A percentile compares a stretch with the other conserved stretches of the same genome.
Evolutionary conservation across 2,888 invertebrate species (phyloP).

Genomic region (Noctuana brunneofusca): DNA sequence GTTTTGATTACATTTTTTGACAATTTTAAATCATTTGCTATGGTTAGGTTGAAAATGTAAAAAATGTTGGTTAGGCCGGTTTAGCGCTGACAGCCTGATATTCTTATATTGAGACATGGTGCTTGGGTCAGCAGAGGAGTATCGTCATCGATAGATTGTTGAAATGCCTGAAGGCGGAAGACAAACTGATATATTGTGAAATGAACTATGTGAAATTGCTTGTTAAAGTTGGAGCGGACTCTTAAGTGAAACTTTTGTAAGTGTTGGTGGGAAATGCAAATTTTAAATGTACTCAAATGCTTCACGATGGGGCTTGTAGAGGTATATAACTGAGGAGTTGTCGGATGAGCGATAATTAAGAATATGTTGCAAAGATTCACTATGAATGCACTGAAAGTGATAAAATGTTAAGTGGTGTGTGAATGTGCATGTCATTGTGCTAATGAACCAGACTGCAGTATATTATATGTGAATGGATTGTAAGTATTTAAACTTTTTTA

Average conservation of each 20-base stretch:
- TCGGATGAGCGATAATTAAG: too few relatives aligned
- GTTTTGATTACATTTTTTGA: too few relatives aligned
- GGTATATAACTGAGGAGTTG: too few relatives aligned
- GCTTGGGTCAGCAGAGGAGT: constrained; percentile 19
- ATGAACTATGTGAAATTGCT: not conserved
- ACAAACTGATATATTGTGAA: constrained; percentile 20
- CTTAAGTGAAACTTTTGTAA: constrained; percentile 5
- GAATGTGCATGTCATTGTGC: not conserved
- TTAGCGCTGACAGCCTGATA: too few relatives aligned
- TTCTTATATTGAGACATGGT: constrained; percentile 26
- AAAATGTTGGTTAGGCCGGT: too few relatives aligned
- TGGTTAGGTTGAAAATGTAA: too few relatives aligned
- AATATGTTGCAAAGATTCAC: not conserved
- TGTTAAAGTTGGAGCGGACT: constrained; percentile 3
- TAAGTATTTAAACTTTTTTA: not conserved
- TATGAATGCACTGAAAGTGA: not conserved
- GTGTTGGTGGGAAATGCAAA: constrained; percentile 4
- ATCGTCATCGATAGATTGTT: not conserved
- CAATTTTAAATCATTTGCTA: too few relatives aligned
- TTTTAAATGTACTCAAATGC: constrained; percentile 13
- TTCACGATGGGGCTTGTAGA: constrained; percentile 4
- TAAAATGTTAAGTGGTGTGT: not conserved
- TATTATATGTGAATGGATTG: too few relatives aligned
- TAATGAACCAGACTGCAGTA: not conserved
- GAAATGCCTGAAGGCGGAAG: constrained; percentile 13